phyloP scores from a whole-genome alignment of 2,797 vertebrate genomes.

The Anisognathus igniventris region DNA sequence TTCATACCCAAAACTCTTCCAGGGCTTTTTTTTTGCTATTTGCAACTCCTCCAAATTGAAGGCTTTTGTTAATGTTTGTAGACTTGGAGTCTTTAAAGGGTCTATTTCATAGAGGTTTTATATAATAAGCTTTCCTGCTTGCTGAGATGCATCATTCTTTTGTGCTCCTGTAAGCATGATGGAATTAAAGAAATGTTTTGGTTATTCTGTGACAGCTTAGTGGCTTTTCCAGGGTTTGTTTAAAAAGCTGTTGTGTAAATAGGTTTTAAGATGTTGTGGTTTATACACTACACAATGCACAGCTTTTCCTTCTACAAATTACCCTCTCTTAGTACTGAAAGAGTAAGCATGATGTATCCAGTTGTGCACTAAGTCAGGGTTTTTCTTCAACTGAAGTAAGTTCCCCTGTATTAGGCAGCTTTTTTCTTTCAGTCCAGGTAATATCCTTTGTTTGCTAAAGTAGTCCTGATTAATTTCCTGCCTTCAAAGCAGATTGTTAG shows the following conservation, averaged over 20 bases:
- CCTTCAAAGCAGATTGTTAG: neutral
- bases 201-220: neutral
- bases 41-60: neutral
- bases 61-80: neutral
- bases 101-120: neutral
- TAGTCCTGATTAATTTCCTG: neutral
- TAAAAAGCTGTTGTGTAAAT: neutral
- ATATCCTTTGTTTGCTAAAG: neutral
- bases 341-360: neutral
- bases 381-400: neutral
- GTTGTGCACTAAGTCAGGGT: fast-evolving
- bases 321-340: neutral
- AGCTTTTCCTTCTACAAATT: neutral
- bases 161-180: neutral
- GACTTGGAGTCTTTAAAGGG: neutral
- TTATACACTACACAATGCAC: neutral
- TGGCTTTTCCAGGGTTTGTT: neutral
- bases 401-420: neutral
- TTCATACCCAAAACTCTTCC: neutral
- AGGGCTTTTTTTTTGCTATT: neutral
- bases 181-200: neutral
- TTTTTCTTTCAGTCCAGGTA: neutral
- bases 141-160: neutral
- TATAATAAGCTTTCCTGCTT: neutral
- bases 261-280: neutral